Conservation (phyloP, 2,797 vertebrate genomes). For the Pampus argenteus region DNA sequence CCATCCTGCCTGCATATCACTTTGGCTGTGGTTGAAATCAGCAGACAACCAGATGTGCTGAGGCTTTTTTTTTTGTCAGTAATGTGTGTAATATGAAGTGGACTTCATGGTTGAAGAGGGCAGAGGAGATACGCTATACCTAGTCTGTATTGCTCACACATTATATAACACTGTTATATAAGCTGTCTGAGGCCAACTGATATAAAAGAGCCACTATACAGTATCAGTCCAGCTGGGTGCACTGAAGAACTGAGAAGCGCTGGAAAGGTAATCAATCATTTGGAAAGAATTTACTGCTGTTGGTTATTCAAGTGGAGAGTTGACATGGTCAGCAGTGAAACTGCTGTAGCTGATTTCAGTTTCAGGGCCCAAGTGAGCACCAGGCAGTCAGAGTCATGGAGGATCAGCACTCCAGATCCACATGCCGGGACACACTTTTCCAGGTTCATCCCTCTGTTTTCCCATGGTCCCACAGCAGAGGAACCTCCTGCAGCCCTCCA, state of each 20-base stretch:
- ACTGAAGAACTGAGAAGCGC: slow-evolving; percentile 9
- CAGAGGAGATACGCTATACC: slow-evolving; percentile 14
- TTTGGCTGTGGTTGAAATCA: slow-evolving; percentile 40
- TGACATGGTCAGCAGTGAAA: slow-evolving; percentile 38
- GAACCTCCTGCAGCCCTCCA: slow-evolving; percentile 25
- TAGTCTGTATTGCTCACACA: slow-evolving; percentile 25
- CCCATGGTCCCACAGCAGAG: slow-evolving; percentile 31
- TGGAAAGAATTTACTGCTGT: slow-evolving; percentile 14
- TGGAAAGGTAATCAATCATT: slow-evolving; percentile 36
- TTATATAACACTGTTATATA: slow-evolving; percentile 61
- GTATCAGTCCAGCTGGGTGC: slow-evolving; percentile 16
- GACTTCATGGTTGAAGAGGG: slow-evolving; percentile 19
- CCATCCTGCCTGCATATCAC: slow-evolving; percentile 33
- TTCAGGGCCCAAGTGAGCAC: slow-evolving; percentile 25
- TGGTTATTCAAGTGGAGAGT: slow-evolving; percentile 36
- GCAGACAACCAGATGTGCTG: slow-evolving; percentile 63
- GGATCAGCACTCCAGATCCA: slow-evolving; percentile 44
- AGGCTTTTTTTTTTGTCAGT: slow-evolving; percentile 10
- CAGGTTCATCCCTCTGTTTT: slow-evolving; percentile 42
- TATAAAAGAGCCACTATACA: slow-evolving; percentile 33
- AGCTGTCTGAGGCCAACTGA: slow-evolving; percentile 41
- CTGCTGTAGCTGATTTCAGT: slow-evolving; percentile 24
- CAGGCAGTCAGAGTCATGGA: slow-evolving; percentile 36
- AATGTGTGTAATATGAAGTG: slow-evolving; percentile 14
- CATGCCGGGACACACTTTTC: slow-evolving; percentile 45